A percentile compares a stretch with the other conserved stretches of the same genome.
Conservation (phyloP, 2,888 invertebrate species). For the Rhorus exstirpatorius region DNA sequence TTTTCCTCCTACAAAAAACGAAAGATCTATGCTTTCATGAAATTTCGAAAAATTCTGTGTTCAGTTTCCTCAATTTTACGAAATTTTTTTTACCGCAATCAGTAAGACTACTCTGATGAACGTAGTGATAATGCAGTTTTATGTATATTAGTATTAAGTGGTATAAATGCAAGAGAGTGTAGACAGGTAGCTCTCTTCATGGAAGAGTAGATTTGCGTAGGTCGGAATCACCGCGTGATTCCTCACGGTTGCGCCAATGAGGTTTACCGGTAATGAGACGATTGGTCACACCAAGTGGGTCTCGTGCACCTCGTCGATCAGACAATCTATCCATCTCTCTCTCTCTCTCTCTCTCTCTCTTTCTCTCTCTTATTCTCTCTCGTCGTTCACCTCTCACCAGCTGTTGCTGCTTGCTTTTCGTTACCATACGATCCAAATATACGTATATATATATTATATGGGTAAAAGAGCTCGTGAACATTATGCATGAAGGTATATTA, state of each 20-base stretch:
- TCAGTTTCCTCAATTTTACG: not conserved
- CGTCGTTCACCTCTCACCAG: slow-evolving; percentile 56
- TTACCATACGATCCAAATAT: slow-evolving; percentile 24
- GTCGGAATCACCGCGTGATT: slow-evolving; percentile 70
- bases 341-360: slow-evolving; percentile 47
- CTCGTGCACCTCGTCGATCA: slow-evolving; percentile 56
- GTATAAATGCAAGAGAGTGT: slow-evolving; percentile 66
- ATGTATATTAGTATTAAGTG: slow-evolving; percentile 55
- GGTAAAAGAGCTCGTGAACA: slow-evolving; percentile 35
- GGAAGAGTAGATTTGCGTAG: slow-evolving; percentile 71
- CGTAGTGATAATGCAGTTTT: not conserved
- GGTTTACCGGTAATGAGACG: slow-evolving; percentile 74
- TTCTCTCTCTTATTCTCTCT: slow-evolving; percentile 50
- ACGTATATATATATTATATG: slow-evolving; percentile 2
- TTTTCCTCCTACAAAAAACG: not conserved
- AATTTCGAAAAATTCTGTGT: not conserved
- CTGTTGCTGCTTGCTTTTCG: slow-evolving; percentile 51
- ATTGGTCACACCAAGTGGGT: slow-evolving; percentile 72
- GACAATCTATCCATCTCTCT: slow-evolving; percentile 26
- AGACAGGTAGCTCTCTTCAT: slow-evolving; percentile 69
- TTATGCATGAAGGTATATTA: slow-evolving; percentile 55
- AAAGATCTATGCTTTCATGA: not conserved
- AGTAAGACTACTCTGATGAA: not conserved
- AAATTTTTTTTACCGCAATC: not conserved
- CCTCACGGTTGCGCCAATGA: slow-evolving; percentile 62